Percentiles rank a stretch among this genome's conserved stretches.
Conservation (phyloP, 1,140 invertebrate genomes). For the Aphelenchoides fujianensis region DNA sequence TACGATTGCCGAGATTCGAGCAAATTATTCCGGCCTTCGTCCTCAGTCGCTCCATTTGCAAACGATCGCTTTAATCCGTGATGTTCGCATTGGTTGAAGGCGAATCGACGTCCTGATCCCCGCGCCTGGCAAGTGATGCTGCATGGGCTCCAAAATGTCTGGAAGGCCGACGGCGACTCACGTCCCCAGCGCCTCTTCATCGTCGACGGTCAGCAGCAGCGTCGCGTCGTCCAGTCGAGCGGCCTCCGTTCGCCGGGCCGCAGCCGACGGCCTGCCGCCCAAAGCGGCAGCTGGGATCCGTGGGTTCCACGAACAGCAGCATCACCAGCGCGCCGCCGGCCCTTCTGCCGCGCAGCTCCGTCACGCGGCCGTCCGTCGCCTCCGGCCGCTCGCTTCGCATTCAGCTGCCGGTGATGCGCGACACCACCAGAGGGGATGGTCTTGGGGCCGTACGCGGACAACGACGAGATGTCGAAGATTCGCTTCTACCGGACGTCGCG, state of each 20-base stretch:
- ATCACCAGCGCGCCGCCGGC: neutral
- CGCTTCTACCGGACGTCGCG: slow-evolving; percentile 6
- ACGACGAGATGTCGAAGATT: slow-evolving; percentile 14
- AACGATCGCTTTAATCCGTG: neutral
- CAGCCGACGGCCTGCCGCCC: neutral
- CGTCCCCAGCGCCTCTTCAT: neutral
- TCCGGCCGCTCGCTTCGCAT: slow-evolving; percentile 20
- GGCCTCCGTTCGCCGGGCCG: neutral
- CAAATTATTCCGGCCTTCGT: no score
- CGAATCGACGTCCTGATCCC: neutral
- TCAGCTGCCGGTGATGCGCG: slow-evolving; percentile 6
- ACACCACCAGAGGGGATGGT: no score
- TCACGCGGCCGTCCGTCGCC: neutral
- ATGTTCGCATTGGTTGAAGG: neutral
- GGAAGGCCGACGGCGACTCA: neutral
- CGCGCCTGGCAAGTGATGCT: neutral
- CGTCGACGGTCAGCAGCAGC: neutral
- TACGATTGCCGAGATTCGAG: neutral
- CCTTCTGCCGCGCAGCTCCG: neutral
- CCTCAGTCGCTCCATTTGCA: neutral
- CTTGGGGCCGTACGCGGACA: no score
- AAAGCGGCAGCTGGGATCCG: neutral
- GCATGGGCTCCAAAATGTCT: neutral
- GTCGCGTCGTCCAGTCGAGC: neutral
- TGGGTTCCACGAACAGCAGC: neutral